Base-by-base conservation (phyloP, 2,797 vertebrate species). In the Esox lucius region DNA sequence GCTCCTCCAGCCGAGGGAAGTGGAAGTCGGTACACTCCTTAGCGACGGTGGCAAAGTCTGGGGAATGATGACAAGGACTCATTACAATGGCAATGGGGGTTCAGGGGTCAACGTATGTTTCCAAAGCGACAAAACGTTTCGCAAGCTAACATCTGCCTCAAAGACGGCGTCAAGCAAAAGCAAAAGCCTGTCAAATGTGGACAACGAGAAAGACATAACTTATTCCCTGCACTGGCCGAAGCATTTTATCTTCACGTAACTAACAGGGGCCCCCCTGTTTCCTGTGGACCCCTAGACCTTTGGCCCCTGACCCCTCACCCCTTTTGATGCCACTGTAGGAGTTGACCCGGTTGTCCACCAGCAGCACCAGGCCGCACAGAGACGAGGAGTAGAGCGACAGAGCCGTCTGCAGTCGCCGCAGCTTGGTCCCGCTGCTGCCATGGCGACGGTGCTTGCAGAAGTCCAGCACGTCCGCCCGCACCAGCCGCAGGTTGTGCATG, bases 1-100 rank as follows among this genome's bases (percentile, higher is more conserved):
- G 98, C 84, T 95, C 95, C 80, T 97, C 96, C 86, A 99, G 93
- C 62, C 93, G 92, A 15, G 91, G 94, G 79, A 99, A 99, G 88
- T 99, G 98, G 90, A 99, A 99, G 82, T 99, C 97, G 0, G 98
- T 98, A 78, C 98, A 98, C 86, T 99, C 97, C 87, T 97, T 96
- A 48, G 95, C 96, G 84, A 98, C 96, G 0, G 96, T 99, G 74
- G 97, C 95, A 90, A 99, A 99, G 88, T 98, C 98, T 99, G 87
- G 26, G 73, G 79, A 48, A 1, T 16, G 24, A 33, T 33, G 62
- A 33, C 26, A 13, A 17, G 56, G 42, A 64, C n/a, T 26, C 59
- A 17, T 4, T 19, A 65, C 28, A 19, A 69, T 24, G 22, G 42
- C 4, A 46, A 46, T 3, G 13, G 19, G 68, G 39, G 19, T 49